Conservation (phyloP, 2,888 invertebrate species). For the Nasonia oneida region DNA sequence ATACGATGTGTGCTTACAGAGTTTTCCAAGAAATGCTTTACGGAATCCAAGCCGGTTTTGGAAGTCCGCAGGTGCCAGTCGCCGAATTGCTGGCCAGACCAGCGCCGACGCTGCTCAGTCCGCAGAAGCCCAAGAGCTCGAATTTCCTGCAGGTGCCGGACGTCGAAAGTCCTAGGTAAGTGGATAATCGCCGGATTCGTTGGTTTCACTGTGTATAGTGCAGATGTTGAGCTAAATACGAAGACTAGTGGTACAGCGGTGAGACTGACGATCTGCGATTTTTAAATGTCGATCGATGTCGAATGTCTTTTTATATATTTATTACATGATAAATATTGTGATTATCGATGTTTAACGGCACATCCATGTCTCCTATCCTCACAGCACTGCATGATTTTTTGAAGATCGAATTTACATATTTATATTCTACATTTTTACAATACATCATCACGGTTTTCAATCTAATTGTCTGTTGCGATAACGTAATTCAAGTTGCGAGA, state of each 20-base stretch:
- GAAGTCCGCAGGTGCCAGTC: slow-evolving; percentile 95
- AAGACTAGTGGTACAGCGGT: slow-evolving; percentile 58
- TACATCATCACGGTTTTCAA: not conserved
- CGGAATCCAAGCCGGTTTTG: slow-evolving; percentile 95
- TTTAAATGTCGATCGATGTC: slow-evolving; percentile 61
- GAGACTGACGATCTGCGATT: slow-evolving; percentile 64
- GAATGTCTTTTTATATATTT: slow-evolving; percentile 63
- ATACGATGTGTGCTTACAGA: slow-evolving; percentile 76
- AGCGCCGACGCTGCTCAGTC: slow-evolving; percentile 91
- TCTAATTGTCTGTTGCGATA: not conserved
- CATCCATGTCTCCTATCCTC: slow-evolving; percentile 78
- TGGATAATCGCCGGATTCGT: not conserved
- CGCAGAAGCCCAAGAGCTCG: slow-evolving; percentile 92
- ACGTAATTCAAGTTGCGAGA: not conserved
- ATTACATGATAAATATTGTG: slow-evolving; percentile 11
- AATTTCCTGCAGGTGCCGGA: slow-evolving; percentile 96
- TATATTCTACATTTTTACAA: slow-evolving; percentile 13
- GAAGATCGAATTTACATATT: slow-evolving; percentile 14
- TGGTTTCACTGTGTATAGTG: not conserved
- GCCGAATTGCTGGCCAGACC: slow-evolving; percentile 92
- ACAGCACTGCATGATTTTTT: slow-evolving; percentile 75
- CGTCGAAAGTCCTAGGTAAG: slow-evolving; percentile 88
- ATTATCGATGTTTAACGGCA: slow-evolving; percentile 71
- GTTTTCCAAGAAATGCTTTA: slow-evolving; percentile 97
- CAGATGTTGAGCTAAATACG: not conserved